Evolutionary conservation across 2,113 vertebrate genomes (phyloP).

Genomic region (Gallinago media): DNA sequence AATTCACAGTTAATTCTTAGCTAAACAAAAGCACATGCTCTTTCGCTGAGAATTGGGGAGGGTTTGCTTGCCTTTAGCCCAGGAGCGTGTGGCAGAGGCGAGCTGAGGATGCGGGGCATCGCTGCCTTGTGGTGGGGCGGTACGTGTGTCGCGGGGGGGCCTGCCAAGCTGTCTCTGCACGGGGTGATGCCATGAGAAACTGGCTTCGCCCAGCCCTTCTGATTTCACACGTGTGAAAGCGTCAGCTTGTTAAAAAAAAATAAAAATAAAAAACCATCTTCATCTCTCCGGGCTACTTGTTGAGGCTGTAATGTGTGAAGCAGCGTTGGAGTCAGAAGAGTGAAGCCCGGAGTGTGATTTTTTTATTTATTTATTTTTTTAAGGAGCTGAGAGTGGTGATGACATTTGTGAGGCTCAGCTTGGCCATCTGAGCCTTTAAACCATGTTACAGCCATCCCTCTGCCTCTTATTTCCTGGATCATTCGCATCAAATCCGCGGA

Average conservation of each 20-base stretch:
- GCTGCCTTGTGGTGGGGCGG: not conserved
- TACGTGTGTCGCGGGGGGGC: rapidly evolving
- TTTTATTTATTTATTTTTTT: not conserved
- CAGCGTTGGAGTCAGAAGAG: not conserved
- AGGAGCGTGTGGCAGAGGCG: no score
- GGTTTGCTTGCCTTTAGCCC: no score
- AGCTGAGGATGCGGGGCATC: no score
- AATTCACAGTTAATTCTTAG: no score
- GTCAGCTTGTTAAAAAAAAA: not conserved
- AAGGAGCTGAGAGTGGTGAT: not conserved
- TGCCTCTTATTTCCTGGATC: not conserved
- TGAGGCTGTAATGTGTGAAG: not conserved
- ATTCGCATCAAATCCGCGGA: not conserved
- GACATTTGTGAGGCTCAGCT: not conserved
- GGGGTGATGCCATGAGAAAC: not conserved
- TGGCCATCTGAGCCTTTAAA: not conserved
- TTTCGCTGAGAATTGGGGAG: no score
- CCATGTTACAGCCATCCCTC: not conserved
- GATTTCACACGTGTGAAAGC: not conserved
- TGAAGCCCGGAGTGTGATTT: not conserved
- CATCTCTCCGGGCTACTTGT: not conserved
- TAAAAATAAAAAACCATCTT: no score
- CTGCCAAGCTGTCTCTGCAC: not conserved
- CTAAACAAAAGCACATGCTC: no score
- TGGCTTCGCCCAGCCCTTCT: not conserved